A percentile compares a stretch with the other conserved stretches of the same genome.
These are phyloP conservation scores for Tribolium madens DNA, from an alignment of 1,140 invertebrate genomes.

Conservation along the genomic window DNA sequence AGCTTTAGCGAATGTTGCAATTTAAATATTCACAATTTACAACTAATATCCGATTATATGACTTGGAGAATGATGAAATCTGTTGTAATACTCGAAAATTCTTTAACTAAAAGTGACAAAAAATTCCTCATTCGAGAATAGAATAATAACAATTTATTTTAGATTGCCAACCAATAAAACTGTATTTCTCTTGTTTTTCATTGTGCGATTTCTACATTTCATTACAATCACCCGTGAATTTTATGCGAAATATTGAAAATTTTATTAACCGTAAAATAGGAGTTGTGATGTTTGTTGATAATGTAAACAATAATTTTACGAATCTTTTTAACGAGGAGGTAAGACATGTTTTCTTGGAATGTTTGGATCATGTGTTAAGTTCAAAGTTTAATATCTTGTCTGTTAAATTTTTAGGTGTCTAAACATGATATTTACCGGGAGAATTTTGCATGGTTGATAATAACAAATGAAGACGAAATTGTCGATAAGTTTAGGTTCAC, in stretches of 20 bases:
- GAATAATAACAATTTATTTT: background rate
- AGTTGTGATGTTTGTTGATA: background rate
- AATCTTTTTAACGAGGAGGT: slow-evolving; percentile 11
- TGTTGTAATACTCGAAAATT: background rate
- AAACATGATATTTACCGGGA: background rate
- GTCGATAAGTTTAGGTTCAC: slow-evolving; percentile 9
- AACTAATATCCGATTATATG: slow-evolving; percentile 1
- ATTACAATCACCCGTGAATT: background rate
- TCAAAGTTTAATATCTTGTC: background rate
- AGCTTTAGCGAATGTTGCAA: slow-evolving; percentile 3
- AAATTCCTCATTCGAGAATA: background rate
- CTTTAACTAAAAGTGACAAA: background rate
- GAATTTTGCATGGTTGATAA: background rate
- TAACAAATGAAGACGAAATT: background rate
- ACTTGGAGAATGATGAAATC: slow-evolving; percentile 1
- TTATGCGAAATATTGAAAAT: background rate
- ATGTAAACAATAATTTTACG: slow-evolving; percentile 3
- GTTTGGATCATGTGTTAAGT: background rate
- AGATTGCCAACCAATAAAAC: background rate
- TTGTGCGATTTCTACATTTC: background rate
- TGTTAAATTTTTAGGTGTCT: background rate
- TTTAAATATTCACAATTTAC: background rate
- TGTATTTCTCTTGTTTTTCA: background rate
- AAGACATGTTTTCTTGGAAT: background rate
- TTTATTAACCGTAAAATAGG: background rate